A percentile compares a stretch with the other conserved stretches of the same genome.
phyloP scores from a whole-genome alignment of 2,113 vertebrate genomes.

The Jacana jacana region DNA sequence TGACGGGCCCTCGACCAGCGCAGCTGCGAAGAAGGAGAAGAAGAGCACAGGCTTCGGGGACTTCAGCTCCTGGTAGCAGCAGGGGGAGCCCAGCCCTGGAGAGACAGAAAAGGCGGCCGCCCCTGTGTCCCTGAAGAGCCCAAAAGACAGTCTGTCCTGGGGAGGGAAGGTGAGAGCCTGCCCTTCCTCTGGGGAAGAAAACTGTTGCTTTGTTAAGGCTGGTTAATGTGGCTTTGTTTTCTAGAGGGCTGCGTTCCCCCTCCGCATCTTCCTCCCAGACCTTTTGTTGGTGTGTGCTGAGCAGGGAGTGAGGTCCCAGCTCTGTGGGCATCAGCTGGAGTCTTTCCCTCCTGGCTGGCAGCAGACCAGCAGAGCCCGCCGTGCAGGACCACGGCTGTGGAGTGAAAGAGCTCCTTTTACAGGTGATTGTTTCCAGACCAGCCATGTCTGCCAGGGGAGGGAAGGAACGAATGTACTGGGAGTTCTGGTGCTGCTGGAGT shows the following conservation, averaged over 20 bases:
- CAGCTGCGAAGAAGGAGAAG: constrained; percentile 83
- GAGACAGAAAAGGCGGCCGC: background rate
- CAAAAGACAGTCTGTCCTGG: background rate
- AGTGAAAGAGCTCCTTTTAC: constrained; percentile 17
- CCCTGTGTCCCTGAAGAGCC: background rate
- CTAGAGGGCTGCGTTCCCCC: constrained; percentile 8
- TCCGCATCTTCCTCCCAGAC: constrained; percentile 46
- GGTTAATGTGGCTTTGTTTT: constrained; percentile 65
- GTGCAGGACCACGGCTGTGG: background rate
- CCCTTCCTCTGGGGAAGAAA: background rate
- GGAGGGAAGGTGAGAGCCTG: constrained; percentile 8
- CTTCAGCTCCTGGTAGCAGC: constrained; percentile 94
- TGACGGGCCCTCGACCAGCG: constrained; percentile 84
- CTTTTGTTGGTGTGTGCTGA: constrained; percentile 16
- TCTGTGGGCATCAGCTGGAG: background rate
- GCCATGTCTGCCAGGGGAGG: background rate
- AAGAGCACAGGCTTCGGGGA: constrained; percentile 83
- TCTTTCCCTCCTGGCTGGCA: background rate
- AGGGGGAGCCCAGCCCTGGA: background rate
- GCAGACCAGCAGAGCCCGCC: constrained; percentile 4
- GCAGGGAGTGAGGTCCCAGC: background rate
- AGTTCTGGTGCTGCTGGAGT: background rate
- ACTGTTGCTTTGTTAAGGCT: constrained; percentile 43
- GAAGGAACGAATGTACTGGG: background rate
- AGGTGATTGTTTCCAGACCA: background rate